Base-by-base conservation (phyloP, 2,797 vertebrate species). In the Sphenodon punctatus region DNA sequence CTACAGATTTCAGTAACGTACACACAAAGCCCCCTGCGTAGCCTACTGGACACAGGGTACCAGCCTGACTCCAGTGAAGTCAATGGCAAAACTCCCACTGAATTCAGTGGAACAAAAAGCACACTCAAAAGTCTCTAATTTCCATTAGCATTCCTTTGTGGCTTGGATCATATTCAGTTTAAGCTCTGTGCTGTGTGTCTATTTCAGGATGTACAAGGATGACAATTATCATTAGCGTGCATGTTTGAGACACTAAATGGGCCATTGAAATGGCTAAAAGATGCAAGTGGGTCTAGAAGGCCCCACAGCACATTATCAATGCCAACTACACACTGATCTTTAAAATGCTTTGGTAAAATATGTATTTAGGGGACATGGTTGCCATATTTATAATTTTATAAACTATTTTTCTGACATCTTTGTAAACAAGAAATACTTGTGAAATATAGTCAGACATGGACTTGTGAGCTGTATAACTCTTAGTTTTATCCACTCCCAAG, bases 231-330 rank as follows among this genome's bases (percentile, higher is more conserved):
- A n/a, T n/a, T n/a, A 49, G 48, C 25, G 65, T 4, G 20, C 53
- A 9, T 46, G 82, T 86, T 79, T 65, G 66, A 66, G 61, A 79
- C 65, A 34, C 17, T 46, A 63, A 51, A 88, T 7, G 75, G 3
- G 55, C 66, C 63, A 81, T 56, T 68, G 70, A 65, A 86, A 86
- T 14, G 80, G 61, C 67, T 84, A 76, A 82, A 75, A 36, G 49
- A 92, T 58, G 77, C 55, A n/a, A 61, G 49, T 75, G 14, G 12
- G 36, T 12, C 49, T 70, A 75, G 73, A 72, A 3, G 64, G 65
- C 32, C 27, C 13, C 64, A 45, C 64, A 30, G 63, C 45, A 87
- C 53, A 36, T 42, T 66, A 43, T 55, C n/a, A n/a, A n/a, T n/a
- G n/a, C n/a, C n/a, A n/a, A n/a, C n/a, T n/a, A n/a, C n/a, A n/a